Base-by-base conservation (phyloP, 2,888 invertebrate species). In the Drosophila austrosaltans region DNA sequence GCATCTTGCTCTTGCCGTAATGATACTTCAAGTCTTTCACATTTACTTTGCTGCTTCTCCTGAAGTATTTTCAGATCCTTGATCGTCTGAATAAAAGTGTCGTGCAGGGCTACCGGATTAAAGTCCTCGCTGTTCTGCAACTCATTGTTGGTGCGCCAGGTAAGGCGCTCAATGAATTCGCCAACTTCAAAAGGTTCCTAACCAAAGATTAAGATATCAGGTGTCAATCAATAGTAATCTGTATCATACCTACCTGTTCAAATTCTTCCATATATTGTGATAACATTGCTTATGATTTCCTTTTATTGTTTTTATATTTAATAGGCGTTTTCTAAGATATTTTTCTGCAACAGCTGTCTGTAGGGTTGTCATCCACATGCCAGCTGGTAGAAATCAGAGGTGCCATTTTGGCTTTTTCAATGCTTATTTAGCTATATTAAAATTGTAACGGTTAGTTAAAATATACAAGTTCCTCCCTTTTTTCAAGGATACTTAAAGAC, bases 131-230 rank as follows among this genome's bases (percentile, higher is more conserved):
- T 82, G 56, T 95, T 95, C 22, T 95, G 94, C 44, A 93, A 93
- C 87, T 95, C 96, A 82, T 95, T 95, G 91, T 97, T 97, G 59
- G 98, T 97, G 81, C 98, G 94, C 96, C 99, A 98, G 44, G 99
- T 99, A 89, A 99, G 94, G 65, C 98, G 94, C 92, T 99, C 99
- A 1, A 99, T 98, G 93, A 99, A 99, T 91, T 99, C 99, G 89
- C 98, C 97, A 10, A 98, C 96, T 93, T 98, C 98, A 91, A 99
- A 99, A 0, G 98, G 98, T 90, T 98, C 98, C 98, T 99, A 53
- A 2, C 8, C 65, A 73, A 22, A 2, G 12, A 30, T 28, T 2
- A 3, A 10, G 0, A 39, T 36, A 25, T 90, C 1, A 90, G 4
- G 4, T 10, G 7, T 16, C 5, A 1, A 2, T 1, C 0, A 3